Base-by-base conservation (phyloP, 2,888 invertebrate genomes). In the Drosophila mercatorum region DNA sequence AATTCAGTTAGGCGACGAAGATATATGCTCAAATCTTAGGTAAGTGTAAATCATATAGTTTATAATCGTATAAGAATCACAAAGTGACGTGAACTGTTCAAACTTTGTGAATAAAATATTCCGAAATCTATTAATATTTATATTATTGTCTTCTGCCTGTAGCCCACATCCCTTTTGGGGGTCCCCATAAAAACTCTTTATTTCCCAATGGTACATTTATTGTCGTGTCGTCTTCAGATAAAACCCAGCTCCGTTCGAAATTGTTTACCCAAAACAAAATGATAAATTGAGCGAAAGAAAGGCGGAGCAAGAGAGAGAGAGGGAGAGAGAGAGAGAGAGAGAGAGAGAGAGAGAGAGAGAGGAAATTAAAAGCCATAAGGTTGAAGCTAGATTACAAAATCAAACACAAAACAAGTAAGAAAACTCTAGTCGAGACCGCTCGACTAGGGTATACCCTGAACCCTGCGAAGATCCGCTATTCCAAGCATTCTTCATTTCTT, bases 301-400 rank as follows among this genome's bases (percentile, higher is more conserved):
- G 61, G 8, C 57, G 14, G 17, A 12, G 38, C 12, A 14, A 26
- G 22, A 44, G 14, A 5, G 8, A n/a, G 41, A 34, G 17, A 7
- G 41, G 22, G 31, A 12, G 22, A 28, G 17, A 57, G 34, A 87
- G 86, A 26, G 22, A 44, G 14, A 5, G 7, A n/a, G 41, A 31
- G 31, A 12, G 41, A 28, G 17, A 57, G 34, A 87, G 86, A 26
- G 22, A 34, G 31, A 12, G 22, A 28, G 17, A 57, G 34, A 87
- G 86, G 90, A 86, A 86, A 86, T 90, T 89, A 86, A 90, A 86
- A 81, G 79, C 70, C 90, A 90, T 90, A 90, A 85, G 84, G 90
- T 61, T 65, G 68, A 63, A 76, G 82, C 72, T 77, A 83, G 86
- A 90, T 90, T 79, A 85, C 70, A 57, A 73, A 83, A 83, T 81